Conservation (phyloP, 2,888 invertebrate species). For the Napeogenes sylphis region DNA sequence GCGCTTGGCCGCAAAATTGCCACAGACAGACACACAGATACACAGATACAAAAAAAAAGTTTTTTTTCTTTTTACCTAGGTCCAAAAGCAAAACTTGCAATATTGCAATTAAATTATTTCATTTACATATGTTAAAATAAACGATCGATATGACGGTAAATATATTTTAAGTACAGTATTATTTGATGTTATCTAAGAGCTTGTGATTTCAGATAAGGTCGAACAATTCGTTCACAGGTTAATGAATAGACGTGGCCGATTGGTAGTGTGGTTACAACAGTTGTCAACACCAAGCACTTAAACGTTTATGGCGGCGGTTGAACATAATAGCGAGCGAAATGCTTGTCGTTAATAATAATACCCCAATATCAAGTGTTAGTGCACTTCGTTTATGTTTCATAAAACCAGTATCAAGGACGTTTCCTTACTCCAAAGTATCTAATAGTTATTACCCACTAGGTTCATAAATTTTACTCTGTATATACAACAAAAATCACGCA, state of each 20-base stretch:
- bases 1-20: too few relatives aligned
- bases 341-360: constrained; percentile 22
- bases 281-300: constrained; percentile 20
- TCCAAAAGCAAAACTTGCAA: too few relatives aligned
- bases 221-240: neutral
- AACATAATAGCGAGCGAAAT: constrained; percentile 20
- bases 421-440: constrained; percentile 34
- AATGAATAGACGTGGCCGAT: constrained; percentile 1
- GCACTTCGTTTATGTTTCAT: constrained; percentile 29
- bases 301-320: constrained; percentile 22
- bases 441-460: constrained; percentile 43
- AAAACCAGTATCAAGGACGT: constrained; percentile 28
- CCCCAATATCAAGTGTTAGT: constrained; percentile 32
- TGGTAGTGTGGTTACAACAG: constrained; percentile 3
- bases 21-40: too few relatives aligned
- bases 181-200: too few relatives aligned
- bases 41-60: too few relatives aligned
- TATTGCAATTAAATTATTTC: too few relatives aligned
- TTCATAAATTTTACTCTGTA: constrained; percentile 44
- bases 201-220: too few relatives aligned
- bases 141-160: too few relatives aligned
- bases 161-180: too few relatives aligned
- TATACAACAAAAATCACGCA: constrained; percentile 54
- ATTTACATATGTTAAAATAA: too few relatives aligned
- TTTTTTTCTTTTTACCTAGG: too few relatives aligned